Evolutionary conservation across 2,888 invertebrate species (phyloP).

Genomic region (Phyllotreta striolata): DNA sequence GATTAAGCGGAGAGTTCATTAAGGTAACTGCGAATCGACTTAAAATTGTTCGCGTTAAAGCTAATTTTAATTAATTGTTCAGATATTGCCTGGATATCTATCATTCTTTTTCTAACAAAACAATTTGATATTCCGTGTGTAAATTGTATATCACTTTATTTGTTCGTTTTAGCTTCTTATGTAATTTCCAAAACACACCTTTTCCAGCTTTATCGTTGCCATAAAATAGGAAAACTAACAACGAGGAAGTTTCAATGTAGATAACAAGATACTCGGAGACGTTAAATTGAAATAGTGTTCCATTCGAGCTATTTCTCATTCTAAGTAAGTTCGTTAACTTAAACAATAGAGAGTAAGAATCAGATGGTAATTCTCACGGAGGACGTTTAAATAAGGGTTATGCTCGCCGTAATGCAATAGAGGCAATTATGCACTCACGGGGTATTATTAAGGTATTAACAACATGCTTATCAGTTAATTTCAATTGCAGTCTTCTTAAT

Average conservation of each 20-base stretch:
- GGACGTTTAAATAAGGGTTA: slow-evolving; percentile 15
- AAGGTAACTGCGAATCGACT: background rate
- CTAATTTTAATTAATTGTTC: too few species aligned
- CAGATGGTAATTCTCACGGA: slow-evolving; percentile 20
- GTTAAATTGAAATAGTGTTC: slow-evolving; percentile 21
- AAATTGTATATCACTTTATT: too few species aligned
- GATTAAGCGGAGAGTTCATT: slow-evolving; percentile 23
- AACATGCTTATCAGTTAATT: background rate
- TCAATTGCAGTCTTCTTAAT: too few species aligned
- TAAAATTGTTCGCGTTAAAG: too few species aligned
- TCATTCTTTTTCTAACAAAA: too few species aligned
- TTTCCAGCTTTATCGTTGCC: slow-evolving; percentile 5
- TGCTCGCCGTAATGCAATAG: background rate
- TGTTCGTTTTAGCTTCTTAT: background rate
- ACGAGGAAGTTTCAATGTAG: slow-evolving; percentile 9
- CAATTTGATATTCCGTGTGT: too few species aligned
- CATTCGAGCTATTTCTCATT: slow-evolving; percentile 2
- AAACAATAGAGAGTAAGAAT: slow-evolving; percentile 23
- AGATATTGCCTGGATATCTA: too few species aligned
- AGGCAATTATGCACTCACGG: slow-evolving; percentile 17
- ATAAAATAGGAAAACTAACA: slow-evolving; percentile 15
- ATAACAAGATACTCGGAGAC: slow-evolving; percentile 12
- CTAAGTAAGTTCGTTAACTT: slow-evolving; percentile 21
- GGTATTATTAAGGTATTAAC: slow-evolving; percentile 3
- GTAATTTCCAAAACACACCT: slow-evolving; percentile 4